Evolutionary conservation across 2,113 vertebrate species (phyloP), one percentile per base, ranked within the genome.

Genomic region (Piprites chloris): DNA sequence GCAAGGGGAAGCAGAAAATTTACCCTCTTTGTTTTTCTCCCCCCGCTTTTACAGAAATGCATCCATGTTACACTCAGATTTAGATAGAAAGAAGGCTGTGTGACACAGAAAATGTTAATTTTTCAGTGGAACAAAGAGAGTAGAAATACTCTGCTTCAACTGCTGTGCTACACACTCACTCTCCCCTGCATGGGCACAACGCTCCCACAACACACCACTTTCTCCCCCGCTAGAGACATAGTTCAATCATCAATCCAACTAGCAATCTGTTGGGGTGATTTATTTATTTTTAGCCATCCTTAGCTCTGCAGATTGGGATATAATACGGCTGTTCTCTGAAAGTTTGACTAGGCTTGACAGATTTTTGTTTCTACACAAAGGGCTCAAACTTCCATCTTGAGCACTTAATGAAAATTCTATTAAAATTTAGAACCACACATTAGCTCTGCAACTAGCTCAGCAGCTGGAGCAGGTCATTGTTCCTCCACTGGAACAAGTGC

Each of bases 211-310:
- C 7, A 1, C 24, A 7, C 76, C 3, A 8, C 49, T 26, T 89
- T 14, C 58, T 85, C 77, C 78, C 62, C 58, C 65, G 74, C 47
- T 56, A 62, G 73, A 91, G 74, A 75, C 81, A 66, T 5, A 82
- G 87, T 91, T 96, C 90, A 94, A 12, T 58, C 87, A 76, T 35
- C 61, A 96, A 83, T 32, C 77, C 87, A 87, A 68, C 50, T n/a
- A 66, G 59, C 94, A 96, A 96, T 91, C 87, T 96, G 93, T 69
- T 96, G 87, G 93, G 87, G 74, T 90, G 73, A 94, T 87, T 89
- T 44, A 62, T 63, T 66, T 94, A 91, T 96, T 96, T 93, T 91
- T 91, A 94, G 91, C 81, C 62, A 89, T 28, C 74, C 27, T 50
- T 62, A 87, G 89, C 89, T 89, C 85, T 30, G 41, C 89, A 62